phyloP scores from a whole-genome alignment of 2,888 invertebrate genomes.

The Acanthosoma haemorrhoidale region DNA sequence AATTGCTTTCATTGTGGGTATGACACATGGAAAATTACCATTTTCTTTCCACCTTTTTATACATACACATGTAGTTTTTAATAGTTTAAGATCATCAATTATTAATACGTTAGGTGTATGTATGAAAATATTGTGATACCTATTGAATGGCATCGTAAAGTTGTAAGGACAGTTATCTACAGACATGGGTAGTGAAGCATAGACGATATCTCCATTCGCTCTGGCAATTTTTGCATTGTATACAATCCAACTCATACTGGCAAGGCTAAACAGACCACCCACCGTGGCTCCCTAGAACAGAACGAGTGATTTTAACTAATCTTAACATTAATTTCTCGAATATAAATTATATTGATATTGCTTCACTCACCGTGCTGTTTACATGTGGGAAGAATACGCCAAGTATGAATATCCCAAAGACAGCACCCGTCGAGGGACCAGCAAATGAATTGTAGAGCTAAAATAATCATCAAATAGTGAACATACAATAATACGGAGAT shows the following conservation, averaged over 20 bases:
- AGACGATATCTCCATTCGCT: conserved; percentile 19
- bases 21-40: too few species aligned
- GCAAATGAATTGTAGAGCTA: conserved; percentile 59
- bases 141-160: neutral
- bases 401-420: conserved; percentile 61
- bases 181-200: conserved; percentile 37
- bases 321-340: too few species aligned
- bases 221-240: conserved; percentile 3
- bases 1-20: too few species aligned
- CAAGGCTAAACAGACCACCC: conserved; percentile 40
- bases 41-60: too few species aligned
- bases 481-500: too few species aligned
- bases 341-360: too few species aligned
- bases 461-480: conserved; percentile 9
- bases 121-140: neutral
- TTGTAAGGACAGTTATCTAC: conserved; percentile 11
- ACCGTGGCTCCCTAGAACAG: conserved; percentile 41
- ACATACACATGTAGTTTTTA: too few species aligned
- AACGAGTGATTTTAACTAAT: neutral
- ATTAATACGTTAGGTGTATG: too few species aligned
- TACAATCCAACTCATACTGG: conserved; percentile 39
- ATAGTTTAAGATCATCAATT: too few species aligned
- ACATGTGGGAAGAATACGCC: conserved; percentile 63
- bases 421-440: conserved; percentile 60
- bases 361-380: conserved; percentile 47